phyloP scores from a whole-genome alignment of 2,113 vertebrate genomes.

The Anser cygnoides region DNA sequence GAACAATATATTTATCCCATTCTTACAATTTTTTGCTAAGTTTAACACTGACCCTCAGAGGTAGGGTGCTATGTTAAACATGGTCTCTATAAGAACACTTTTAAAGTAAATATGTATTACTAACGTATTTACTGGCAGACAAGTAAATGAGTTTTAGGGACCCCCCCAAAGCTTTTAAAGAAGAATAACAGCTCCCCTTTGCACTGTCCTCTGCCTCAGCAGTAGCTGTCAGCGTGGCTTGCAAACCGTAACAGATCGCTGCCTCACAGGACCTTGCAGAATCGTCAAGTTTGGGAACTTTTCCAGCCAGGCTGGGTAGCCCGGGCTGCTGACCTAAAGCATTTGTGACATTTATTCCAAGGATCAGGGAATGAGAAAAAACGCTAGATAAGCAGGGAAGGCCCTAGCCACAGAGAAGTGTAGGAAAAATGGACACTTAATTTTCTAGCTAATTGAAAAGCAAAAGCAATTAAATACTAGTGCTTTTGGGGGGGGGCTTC shows the following conservation, averaged over 20 bases:
- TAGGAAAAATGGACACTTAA: background rate
- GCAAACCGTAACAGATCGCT: rapidly evolving
- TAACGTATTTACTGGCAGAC: background rate
- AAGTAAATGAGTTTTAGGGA: background rate
- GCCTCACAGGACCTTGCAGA: rapidly evolving
- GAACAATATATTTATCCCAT: background rate
- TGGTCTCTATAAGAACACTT: background rate
- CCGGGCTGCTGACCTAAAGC: background rate
- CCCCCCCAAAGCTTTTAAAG: background rate
- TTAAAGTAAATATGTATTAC: background rate
- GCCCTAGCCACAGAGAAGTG: background rate
- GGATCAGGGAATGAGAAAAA: background rate
- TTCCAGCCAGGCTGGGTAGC: background rate
- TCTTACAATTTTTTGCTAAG: background rate
- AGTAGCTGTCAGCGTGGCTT: background rate
- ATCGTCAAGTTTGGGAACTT: background rate
- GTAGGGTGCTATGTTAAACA: background rate
- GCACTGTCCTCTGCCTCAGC: background rate
- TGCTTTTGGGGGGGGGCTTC: background rate
- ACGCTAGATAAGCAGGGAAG: background rate
- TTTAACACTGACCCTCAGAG: background rate
- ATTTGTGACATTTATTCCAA: background rate
- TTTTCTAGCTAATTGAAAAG: background rate
- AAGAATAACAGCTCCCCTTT: background rate
- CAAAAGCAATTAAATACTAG: background rate